Conservation (phyloP, 2,113 vertebrate genomes). For the Chascanopsetta lugubris region DNA sequence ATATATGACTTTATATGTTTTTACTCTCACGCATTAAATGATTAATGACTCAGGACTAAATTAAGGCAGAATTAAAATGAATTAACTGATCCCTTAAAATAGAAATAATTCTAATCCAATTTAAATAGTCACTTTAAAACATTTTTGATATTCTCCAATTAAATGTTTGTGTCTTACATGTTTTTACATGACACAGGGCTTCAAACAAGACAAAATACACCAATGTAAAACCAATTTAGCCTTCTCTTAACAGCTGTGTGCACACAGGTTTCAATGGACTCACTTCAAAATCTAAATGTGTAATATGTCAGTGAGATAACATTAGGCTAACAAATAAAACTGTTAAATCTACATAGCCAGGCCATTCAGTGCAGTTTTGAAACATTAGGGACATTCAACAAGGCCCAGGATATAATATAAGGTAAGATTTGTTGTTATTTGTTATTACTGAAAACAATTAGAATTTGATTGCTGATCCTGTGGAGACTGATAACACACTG, state of each 20-base stretch:
- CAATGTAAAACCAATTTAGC: no score
- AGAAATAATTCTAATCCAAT: conserved; percentile 3
- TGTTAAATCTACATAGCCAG: conserved; percentile 11
- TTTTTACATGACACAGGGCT: conserved; percentile 9
- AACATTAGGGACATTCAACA: conserved; percentile 10
- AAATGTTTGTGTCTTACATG: conserved; percentile 25
- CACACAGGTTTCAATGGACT: neutral
- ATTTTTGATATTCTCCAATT: neutral
- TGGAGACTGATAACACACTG: neutral
- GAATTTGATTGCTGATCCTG: conserved; percentile 26
- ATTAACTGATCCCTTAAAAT: neutral
- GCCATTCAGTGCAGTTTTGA: neutral
- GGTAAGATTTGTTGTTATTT: neutral
- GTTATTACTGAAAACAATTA: conserved; percentile 10
- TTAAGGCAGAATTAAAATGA: neutral
- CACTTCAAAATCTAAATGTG: conserved; percentile 30
- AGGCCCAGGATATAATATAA: conserved; percentile 28
- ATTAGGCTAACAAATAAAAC: conserved; percentile 9
- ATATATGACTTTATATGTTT: conserved; percentile 2
- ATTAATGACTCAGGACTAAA: neutral
- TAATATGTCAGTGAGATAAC: conserved; percentile 6
- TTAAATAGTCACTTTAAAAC: conserved; percentile 1
- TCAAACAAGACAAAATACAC: no score
- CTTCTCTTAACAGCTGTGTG: neutral
- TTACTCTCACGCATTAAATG: neutral